Base-by-base conservation (phyloP, 2,113 vertebrate species). In the Nicator chloris region DNA sequence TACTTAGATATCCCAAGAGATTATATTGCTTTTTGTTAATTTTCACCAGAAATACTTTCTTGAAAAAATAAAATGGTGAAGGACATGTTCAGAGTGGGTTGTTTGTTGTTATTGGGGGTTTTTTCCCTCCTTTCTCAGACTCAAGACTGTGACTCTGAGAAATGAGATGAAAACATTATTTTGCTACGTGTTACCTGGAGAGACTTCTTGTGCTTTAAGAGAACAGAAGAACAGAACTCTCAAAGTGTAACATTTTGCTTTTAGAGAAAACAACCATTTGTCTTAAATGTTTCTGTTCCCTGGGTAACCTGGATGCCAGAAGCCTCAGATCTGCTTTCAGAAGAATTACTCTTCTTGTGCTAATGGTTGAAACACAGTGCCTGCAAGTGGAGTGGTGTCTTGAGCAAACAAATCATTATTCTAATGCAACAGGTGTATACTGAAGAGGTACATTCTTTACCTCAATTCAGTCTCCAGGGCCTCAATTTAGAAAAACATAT, bases 341-440 rank as follows among this genome's bases (percentile, higher is more conserved):
- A 86, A 44, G 37, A 88, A 71, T 77, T 90, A 59, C 4, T 83
- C 27, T 71, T 90, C 61, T 61, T 65, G 18, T 39, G 15, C 18
- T 93, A 47, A 35, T 80, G 85, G 68, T 9, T 68, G 76, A 86
- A 83, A 39, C 33, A 37, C 35, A 42, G 78, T 89, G 63, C 59
- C 45, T 86, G 71, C 51, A 81, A 91, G 59, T 78, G 60, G 30
- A 82, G n/a, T 18, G 51, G n/a, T 90, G 31, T 90, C 82, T 84
- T 92, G 61, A 89, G 65, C 69, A 95, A 81, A 84, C 53, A 92
- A 76, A 77, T 85, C 24, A 8, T 93, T 83, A 42, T 77, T 92
- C 18, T 81, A 56, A 78, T 24, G 44, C 53, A 75, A 39, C 51
- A 72, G 72, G 47, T 78, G 31, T 90, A 15, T 26, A n/a, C 18